Evolutionary conservation across 2,888 invertebrate species (phyloP).

Genomic region (Phyllotreta cruciferae): DNA sequence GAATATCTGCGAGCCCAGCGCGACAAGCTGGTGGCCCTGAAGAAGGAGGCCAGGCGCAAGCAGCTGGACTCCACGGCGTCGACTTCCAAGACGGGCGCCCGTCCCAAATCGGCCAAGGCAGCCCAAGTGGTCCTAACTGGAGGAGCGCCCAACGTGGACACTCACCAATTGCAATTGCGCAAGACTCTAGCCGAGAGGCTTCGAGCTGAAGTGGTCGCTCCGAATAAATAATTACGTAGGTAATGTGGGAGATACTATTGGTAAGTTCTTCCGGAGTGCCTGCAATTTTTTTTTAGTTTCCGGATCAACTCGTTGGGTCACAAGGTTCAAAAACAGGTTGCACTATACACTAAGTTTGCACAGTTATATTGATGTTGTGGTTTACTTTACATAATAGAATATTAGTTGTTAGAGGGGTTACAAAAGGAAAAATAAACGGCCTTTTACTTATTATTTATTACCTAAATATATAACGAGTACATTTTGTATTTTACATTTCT

Average conservation of each 20-base stretch:
- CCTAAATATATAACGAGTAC: constrained; percentile 61
- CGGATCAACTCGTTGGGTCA: too few species aligned
- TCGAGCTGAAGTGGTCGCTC: constrained; percentile 80
- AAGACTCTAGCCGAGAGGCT: constrained; percentile 84
- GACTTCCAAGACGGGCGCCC: constrained; percentile 50
- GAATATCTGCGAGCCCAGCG: constrained; percentile 88
- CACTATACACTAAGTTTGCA: too few species aligned
- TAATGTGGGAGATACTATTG: too few species aligned
- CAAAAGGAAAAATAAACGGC: constrained; percentile 18
- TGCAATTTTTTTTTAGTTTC: too few species aligned
- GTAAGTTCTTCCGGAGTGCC: not conserved
- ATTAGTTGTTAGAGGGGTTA: constrained; percentile 1
- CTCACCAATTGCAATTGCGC: constrained; percentile 77
- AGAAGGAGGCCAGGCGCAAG: constrained; percentile 85
- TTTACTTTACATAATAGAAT: not conserved
- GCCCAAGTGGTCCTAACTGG: constrained; percentile 72
- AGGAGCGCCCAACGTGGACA: constrained; percentile 58
- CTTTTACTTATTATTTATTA: constrained; percentile 58
- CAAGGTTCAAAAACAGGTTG: too few species aligned
- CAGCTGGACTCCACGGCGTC: constrained; percentile 69
- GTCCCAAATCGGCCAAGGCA: constrained; percentile 77
- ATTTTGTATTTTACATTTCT: constrained; percentile 57
- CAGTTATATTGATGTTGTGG: too few species aligned
- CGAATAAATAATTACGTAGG: constrained; percentile 31
- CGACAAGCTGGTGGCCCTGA: constrained; percentile 88